Evolutionary conservation across 2,797 vertebrate genomes (phyloP).

Genomic region (Manis pentadactyla): DNA sequence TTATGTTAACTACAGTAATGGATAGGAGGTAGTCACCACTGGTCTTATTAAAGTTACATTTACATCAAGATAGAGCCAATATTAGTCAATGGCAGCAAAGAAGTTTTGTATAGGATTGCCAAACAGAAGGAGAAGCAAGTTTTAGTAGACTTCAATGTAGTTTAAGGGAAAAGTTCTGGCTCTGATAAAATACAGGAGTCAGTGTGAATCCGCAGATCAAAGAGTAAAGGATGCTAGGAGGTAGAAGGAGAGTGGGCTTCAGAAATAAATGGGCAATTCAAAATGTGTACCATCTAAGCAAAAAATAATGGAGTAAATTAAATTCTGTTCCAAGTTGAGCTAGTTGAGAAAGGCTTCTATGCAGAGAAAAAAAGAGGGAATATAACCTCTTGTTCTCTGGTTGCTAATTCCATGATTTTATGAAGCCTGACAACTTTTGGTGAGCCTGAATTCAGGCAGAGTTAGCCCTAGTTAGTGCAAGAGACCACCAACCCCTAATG

Average conservation of each 20-base stretch:
- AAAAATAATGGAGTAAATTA: constrained; percentile 12
- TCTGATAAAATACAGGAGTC: not conserved
- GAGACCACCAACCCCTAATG: not conserved
- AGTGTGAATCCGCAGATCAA: not conserved
- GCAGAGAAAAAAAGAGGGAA: not conserved
- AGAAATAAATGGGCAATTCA: not conserved
- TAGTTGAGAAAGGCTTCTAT: not conserved
- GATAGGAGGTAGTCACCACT: not conserved
- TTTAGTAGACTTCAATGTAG: not conserved
- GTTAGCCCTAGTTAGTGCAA: not conserved
- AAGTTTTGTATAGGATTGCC: not conserved
- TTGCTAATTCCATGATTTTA: not conserved
- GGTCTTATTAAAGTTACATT: not conserved
- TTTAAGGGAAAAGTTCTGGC: not conserved
- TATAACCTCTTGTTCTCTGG: not conserved
- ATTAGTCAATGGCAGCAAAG: not conserved
- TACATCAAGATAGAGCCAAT: not conserved
- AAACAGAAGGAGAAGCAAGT: not conserved
- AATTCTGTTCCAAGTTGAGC: not conserved
- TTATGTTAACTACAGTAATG: not conserved
- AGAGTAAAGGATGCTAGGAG: not conserved
- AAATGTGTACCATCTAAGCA: not conserved
- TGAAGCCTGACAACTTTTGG: not conserved
- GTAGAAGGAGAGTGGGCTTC: not conserved
- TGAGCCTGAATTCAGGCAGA: constrained; percentile 15